Evolutionary conservation across 2,888 invertebrate genomes (phyloP), one percentile per base, ranked within the genome.

Genomic region (Fragum fragum): DNA sequence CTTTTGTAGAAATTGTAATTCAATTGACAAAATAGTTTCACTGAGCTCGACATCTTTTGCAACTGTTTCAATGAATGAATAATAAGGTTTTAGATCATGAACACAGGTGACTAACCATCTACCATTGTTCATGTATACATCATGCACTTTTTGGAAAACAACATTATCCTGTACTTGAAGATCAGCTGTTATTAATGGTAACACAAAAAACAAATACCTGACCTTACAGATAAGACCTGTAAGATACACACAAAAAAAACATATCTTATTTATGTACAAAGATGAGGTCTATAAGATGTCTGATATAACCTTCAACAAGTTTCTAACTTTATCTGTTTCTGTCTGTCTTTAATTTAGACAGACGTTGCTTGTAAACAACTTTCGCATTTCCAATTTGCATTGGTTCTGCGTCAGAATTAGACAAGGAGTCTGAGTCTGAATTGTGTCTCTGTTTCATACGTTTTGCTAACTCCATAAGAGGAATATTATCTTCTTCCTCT

Each of bases 401-500:
- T 47, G 47, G 7, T n/a, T 47, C 47, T 14, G 5, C 47, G 2
- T n/a, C 47, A 47, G 47, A 47, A 47, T 5, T 9, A 47, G 47
- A 14, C 14, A 16, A 3, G n/a, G 47, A n/a, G 14, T 57, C 9
- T 57, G 57, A 21, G 21, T 42, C 57, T 57, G 23, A 26, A 23
- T 21, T 26, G 23, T 57, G 23, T 57, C 53, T 63, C 2, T 61
- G 16, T 57, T 42, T 76, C 32, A 76, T 9, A 7, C 76, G 36
- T 70, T 77, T 70, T 16, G 23, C 7, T 39, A 66, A 29, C 52
- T 81, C 77, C 71, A 77, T 71, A 16, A 80, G 28, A 16, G 79
- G 83, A 39, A 83, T 83, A 29, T 83, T 39, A 26, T 80, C 75
- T 47, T 83, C 80, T 26, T 61, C 26, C 21, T 61, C 53, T 28